phyloP scores from a whole-genome alignment of 2,888 invertebrate genomes.

The Pomacea canaliculata region DNA sequence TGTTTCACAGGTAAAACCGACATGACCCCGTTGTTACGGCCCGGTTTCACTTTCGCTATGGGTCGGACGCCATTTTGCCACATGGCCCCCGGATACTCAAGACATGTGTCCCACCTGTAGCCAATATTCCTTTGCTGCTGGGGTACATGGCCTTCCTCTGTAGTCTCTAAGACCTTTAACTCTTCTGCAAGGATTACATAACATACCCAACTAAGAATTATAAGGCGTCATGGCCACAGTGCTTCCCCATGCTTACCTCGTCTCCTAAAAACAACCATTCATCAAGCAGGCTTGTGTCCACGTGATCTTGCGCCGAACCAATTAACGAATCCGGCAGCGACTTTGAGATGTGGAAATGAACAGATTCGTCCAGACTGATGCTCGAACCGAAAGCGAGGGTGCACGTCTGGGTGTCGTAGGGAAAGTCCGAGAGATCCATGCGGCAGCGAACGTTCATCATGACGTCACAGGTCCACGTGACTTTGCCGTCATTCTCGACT shows the following conservation, averaged over 20 bases:
- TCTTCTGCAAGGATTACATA: too few relatives aligned
- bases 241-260: conserved; percentile 1
- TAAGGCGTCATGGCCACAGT: too few relatives aligned
- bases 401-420: conserved; percentile 29
- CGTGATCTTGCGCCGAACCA: conserved; percentile 13
- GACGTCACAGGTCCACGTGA: conserved; percentile 28
- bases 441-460: conserved; percentile 22
- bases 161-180: too few relatives aligned
- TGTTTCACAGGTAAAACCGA: too few relatives aligned
- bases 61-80: too few relatives aligned
- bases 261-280: conserved; percentile 19
- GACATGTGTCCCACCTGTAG: too few relatives aligned
- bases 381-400: conserved; percentile 13
- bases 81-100: too few relatives aligned
- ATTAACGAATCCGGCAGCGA: conserved; percentile 5
- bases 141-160: too few relatives aligned
- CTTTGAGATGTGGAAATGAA: conserved; percentile 26
- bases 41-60: too few relatives aligned
- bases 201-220: too few relatives aligned
- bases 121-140: too few relatives aligned
- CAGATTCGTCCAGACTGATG: conserved; percentile 17
- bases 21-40: too few relatives aligned
- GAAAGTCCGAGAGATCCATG: conserved; percentile 28
- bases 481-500: conserved; percentile 20
- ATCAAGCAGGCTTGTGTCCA: conserved; percentile 16